Percentiles rank a stretch among this genome's conserved stretches.
These are phyloP conservation scores for Micronycteris hirsuta DNA, from an alignment of 2,113 vertebrate genomes.

Conservation along the genomic window DNA sequence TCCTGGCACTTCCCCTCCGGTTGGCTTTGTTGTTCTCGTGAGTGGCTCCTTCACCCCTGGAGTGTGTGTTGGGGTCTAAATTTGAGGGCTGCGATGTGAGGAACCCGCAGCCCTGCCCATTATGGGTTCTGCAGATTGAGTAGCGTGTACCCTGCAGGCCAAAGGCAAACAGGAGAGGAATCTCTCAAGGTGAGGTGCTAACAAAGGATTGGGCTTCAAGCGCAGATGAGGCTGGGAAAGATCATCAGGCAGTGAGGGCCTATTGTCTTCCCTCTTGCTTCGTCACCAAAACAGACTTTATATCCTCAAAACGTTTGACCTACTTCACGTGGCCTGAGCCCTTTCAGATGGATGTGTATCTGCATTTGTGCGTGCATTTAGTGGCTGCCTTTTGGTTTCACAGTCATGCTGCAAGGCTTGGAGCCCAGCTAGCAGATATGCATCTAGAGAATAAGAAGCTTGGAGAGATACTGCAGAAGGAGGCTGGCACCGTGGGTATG, in stretches of 20 bases:
- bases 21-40: neutral
- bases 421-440: constrained; percentile 90
- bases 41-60: neutral
- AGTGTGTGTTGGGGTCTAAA: neutral
- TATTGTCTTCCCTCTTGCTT: no score
- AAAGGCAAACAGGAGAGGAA: neutral
- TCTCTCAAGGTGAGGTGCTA: neutral
- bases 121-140: neutral
- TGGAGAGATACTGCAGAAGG: constrained; percentile 82
- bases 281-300: neutral
- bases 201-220: neutral
- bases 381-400: constrained; percentile 47
- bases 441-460: constrained; percentile 91
- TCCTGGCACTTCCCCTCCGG: neutral
- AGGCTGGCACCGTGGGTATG: constrained; percentile 88
- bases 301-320: neutral
- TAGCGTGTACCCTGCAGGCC: neutral
- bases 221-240: neutral
- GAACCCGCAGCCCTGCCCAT: fast-evolving
- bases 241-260: fast-evolving
- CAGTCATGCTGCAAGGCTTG: constrained; percentile 88
- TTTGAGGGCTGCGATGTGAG: neutral
- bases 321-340: neutral
- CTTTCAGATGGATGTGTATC: no score
- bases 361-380: fast-evolving